A percentile compares a stretch with the other conserved stretches of the same genome.
Evolutionary conservation across 2,113 vertebrate genomes (phyloP).

Genomic region (Megaceryle torquata): DNA sequence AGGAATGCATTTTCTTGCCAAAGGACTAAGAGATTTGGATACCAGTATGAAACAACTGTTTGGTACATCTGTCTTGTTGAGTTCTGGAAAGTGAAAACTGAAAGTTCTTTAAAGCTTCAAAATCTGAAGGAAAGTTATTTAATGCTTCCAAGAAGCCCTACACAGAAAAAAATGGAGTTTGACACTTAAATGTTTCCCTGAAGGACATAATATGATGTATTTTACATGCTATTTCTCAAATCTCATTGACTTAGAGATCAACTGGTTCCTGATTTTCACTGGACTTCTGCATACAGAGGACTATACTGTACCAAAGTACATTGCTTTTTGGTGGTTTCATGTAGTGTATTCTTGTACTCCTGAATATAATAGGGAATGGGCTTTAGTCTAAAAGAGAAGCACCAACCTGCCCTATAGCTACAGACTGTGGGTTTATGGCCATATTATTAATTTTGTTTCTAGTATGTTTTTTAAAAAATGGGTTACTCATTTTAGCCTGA

Average conservation of each 20-base stretch:
- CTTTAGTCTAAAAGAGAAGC: not conserved
- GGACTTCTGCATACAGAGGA: not conserved
- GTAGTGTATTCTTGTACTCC: not conserved
- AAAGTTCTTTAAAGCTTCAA: not conserved
- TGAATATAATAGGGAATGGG: not conserved
- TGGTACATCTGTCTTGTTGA: conserved; percentile 51
- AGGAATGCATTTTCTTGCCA: conserved; percentile 59
- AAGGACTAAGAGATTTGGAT: conserved; percentile 47
- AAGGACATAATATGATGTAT: not conserved
- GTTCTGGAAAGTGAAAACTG: not conserved
- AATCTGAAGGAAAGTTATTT: conserved; percentile 1
- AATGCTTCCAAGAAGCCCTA: not conserved
- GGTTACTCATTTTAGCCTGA: not conserved
- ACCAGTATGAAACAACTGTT: conserved; percentile 28
- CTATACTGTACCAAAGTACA: not conserved
- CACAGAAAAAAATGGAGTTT: not conserved
- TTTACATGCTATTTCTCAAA: not conserved
- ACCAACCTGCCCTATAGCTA: not conserved
- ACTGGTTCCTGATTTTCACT: not conserved
- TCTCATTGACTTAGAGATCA: not conserved
- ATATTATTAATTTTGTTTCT: not conserved
- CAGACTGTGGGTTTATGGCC: not conserved
- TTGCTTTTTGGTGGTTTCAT: not conserved
- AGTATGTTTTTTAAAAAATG: not conserved
- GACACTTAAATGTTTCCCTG: not conserved